Evolutionary conservation across 2,797 vertebrate genomes (phyloP), one percentile per base, ranked within the genome.

Genomic region (Oreochromis mossambicus): DNA sequence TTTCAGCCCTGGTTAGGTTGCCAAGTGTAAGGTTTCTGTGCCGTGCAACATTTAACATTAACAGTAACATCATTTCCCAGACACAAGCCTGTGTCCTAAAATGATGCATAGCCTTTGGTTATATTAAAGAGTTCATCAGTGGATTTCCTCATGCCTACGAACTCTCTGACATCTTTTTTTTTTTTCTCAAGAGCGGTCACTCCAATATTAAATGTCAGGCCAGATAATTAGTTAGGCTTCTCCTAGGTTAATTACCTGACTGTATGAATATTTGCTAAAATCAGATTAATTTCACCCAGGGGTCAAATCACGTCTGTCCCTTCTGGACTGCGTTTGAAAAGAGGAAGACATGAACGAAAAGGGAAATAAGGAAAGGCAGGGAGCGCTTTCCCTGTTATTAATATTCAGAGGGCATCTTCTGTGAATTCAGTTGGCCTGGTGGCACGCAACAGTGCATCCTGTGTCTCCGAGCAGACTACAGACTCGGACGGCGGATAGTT

Each of bases 361-460:
- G 61, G 87, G 78, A 93, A 91, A 83, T 84, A 51, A 89, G 61
- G 68, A 54, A 79, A 79, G 83, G 85, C 86, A 80, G 85, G 86
- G 88, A 6, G 54, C 13, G 50, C 52, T 83, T 77, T 66, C 76
- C 61, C 63, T 38, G 86, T 83, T 94, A 88, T 94, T 95, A 93
- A 94, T 95, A 95, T 95, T 94, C 93, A 86, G 81, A 85, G 52
- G 84, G 89, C 92, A 91, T 91, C 91, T 80, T 84, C 82, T 78
- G 68, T 85, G 87, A 90, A 87, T 91, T 82, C 86, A 84, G 81
- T 78, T 82, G 89, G 85, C 63, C 58, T 77, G 58, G 88, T 88
- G 88, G 81, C 91, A 88, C 89, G 90, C 87, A 79, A 80, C 76
- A 43, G 73, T 82, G 86, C 6, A 15, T 55, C 78, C 81, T 82